Conservation (phyloP, 2,888 invertebrate genomes). For the Melolontha melolontha region DNA sequence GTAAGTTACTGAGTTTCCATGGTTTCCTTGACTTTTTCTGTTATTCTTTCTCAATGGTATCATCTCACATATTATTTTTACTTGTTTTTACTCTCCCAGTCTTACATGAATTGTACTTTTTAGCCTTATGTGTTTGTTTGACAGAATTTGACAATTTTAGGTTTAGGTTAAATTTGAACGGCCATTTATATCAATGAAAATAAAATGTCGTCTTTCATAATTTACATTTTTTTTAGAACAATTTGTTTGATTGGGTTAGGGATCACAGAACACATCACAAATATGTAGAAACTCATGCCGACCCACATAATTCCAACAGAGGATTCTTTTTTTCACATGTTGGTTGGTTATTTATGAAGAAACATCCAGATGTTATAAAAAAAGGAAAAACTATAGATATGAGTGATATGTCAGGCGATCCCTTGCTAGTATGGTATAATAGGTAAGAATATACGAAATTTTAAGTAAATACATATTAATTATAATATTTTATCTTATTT, state of each 20-base stretch:
- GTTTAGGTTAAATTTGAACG: too few relatives aligned
- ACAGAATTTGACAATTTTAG: too few relatives aligned
- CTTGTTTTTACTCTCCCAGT: too few relatives aligned
- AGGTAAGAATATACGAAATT: constrained; percentile 71
- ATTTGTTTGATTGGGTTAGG: constrained; percentile 78
- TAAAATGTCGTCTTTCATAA: neutral
- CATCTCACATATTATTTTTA: too few relatives aligned
- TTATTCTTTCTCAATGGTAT: too few relatives aligned
- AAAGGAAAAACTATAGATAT: constrained; percentile 86
- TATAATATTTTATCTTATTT: too few relatives aligned
- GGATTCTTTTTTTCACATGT: constrained; percentile 95
- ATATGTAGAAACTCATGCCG: constrained; percentile 82
- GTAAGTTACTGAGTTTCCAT: too few relatives aligned
- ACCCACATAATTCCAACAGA: constrained; percentile 83
- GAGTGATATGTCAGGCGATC: constrained; percentile 82
- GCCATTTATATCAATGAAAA: neutral
- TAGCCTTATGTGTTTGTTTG: too few relatives aligned
- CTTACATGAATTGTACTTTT: too few relatives aligned
- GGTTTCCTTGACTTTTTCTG: too few relatives aligned
- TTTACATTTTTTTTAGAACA: constrained; percentile 69
- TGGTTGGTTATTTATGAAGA: constrained; percentile 92
- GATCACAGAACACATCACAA: constrained; percentile 84
- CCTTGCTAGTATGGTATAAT: constrained; percentile 81
- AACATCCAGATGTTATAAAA: constrained; percentile 85
- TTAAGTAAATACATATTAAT: too few relatives aligned